Evolutionary conservation across 92 coral and sea anemone genomes (phyloP).

Genomic region (Zoanthus sansibaricus): DNA sequence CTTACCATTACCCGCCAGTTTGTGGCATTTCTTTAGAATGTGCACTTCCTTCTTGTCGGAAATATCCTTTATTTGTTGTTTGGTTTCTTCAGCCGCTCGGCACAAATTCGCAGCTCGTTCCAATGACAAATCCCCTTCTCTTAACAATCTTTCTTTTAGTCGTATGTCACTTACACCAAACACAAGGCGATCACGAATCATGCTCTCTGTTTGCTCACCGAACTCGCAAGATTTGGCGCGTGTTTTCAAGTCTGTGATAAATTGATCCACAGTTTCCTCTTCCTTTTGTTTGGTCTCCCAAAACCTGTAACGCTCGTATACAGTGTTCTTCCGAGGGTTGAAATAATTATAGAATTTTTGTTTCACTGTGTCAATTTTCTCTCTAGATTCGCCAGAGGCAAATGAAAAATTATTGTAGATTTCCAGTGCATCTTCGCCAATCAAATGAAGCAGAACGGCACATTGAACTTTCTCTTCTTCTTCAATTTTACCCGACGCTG

Average conservation of each 20-base stretch:
- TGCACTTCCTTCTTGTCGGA: slow-evolving; percentile 6
- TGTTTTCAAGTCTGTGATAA: slow-evolving; percentile 48
- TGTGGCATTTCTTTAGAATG: neutral
- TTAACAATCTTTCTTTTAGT: slow-evolving; percentile 17
- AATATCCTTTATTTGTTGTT: neutral
- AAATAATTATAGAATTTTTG: slow-evolving; percentile 29
- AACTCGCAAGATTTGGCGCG: slow-evolving; percentile 51
- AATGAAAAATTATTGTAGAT: slow-evolving; percentile 49
- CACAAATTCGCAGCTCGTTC: slow-evolving; percentile 20
- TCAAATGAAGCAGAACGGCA: slow-evolving; percentile 21
- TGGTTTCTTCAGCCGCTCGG: slow-evolving; percentile 26
- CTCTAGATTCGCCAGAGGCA: slow-evolving; percentile 16
- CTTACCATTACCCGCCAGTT: neutral
- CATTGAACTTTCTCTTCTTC: slow-evolving; percentile 45
- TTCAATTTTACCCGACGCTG: slow-evolving; percentile 8
- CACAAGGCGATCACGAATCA: slow-evolving; percentile 37
- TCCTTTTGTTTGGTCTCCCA: slow-evolving; percentile 51
- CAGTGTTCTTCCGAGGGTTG: slow-evolving; percentile 48
- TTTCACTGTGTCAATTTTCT: slow-evolving; percentile 28
- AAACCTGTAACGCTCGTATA: slow-evolving; percentile 51
- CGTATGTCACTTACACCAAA: slow-evolving; percentile 38
- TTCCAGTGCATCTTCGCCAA: slow-evolving; percentile 48
- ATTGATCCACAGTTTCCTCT: slow-evolving; percentile 50
- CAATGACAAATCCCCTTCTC: slow-evolving; percentile 12
- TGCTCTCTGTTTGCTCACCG: slow-evolving; percentile 30